These are phyloP conservation scores for Bombus affinis DNA, from an alignment of 1,140 invertebrate genomes.

Conservation along the genomic window DNA sequence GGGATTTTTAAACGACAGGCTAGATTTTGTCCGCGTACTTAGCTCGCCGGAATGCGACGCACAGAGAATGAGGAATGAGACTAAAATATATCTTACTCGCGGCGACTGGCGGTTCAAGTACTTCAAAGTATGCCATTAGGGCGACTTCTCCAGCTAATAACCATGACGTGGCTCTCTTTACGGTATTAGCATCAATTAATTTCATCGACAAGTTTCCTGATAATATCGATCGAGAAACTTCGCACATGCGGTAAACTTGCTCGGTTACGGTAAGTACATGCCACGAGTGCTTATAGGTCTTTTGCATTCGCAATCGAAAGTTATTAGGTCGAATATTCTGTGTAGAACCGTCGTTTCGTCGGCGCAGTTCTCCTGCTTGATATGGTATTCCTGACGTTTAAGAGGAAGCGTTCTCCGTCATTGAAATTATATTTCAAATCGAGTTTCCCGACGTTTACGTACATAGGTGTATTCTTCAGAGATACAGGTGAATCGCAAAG, in stretches of 20 bases:
- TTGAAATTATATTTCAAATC: not conserved
- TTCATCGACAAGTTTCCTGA: constrained; percentile 57
- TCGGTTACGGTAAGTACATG: constrained; percentile 43
- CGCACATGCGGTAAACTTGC: constrained; percentile 43
- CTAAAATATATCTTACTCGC: constrained; percentile 33
- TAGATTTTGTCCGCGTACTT: constrained; percentile 1
- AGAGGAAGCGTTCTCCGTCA: not conserved
- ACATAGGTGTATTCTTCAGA: not conserved
- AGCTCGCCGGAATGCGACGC: not conserved
- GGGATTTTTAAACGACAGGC: not conserved
- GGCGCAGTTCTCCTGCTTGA: not conserved
- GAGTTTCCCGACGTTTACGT: not conserved
- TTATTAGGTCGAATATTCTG: constrained; percentile 48
- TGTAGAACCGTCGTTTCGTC: constrained; percentile 10
- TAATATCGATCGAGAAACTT: constrained; percentile 56
- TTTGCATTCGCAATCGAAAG: constrained; percentile 47
- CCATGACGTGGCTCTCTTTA: constrained; percentile 58
- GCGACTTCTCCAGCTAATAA: constrained; percentile 61
- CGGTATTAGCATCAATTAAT: constrained; percentile 63
- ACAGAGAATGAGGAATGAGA: constrained; percentile 16
- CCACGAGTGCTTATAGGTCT: constrained; percentile 38
- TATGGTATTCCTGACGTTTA: not conserved
- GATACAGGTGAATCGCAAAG: not conserved
- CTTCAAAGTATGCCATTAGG: constrained; percentile 57
- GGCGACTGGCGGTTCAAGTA: constrained; percentile 11